Evolutionary conservation across 2,888 invertebrate genomes (phyloP).

Genomic region (Chouioia cunea): DNA sequence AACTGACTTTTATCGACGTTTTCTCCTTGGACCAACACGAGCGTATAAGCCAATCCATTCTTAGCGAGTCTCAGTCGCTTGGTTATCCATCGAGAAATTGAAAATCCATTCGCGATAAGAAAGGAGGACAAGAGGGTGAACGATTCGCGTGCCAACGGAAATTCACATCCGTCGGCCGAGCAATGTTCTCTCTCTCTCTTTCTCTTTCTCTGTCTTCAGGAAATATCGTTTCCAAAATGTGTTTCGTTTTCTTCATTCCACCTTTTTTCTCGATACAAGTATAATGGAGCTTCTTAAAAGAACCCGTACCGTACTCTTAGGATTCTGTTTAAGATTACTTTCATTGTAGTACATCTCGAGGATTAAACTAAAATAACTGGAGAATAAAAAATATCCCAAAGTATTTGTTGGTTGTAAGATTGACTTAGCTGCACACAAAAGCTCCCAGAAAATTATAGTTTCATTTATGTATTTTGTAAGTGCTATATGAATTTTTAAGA

Average conservation of each 20-base stretch:
- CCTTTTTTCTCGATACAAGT: background rate
- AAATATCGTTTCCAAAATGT: slow-evolving; percentile 24
- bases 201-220: background rate
- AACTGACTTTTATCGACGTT: no score
- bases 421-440: no score
- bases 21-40: background rate
- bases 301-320: background rate
- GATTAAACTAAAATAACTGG: no score
- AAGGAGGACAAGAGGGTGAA: slow-evolving; percentile 2
- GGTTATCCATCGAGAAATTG: slow-evolving; percentile 39
- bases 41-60: slow-evolving; percentile 22
- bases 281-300: slow-evolving; percentile 24
- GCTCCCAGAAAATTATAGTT: no score
- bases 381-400: no score
- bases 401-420: no score
- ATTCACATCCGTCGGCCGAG: background rate
- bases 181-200: background rate
- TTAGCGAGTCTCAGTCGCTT: background rate
- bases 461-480: no score
- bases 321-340: slow-evolving; percentile 22
- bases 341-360: slow-evolving; percentile 3
- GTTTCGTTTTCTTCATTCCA: background rate
- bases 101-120: slow-evolving; percentile 39
- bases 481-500: no score
- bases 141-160: background rate